Base-by-base conservation (phyloP, 2,113 vertebrate genomes). In the Cheilinus undulatus region DNA sequence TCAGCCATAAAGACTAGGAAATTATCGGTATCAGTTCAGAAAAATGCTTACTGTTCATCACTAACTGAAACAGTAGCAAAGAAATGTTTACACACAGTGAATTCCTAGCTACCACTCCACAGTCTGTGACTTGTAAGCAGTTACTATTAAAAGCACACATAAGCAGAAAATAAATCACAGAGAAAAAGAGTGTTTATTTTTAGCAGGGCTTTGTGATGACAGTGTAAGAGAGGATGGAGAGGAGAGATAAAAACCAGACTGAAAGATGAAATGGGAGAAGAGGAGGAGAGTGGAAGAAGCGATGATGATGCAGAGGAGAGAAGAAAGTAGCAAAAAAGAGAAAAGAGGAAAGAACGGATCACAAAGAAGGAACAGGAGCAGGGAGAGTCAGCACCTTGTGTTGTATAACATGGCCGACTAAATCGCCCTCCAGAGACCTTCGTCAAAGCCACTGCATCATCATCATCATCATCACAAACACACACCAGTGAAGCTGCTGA, bases 371-470 rank as follows among this genome's bases (percentile, higher is more conserved):
- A 1, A 27, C 17, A 15, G 15, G 14, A 34, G 45, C n/a, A n/a
- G 28, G 50, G 23, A 38, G 69, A 53, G 63, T 69, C 54, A 72
- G 69, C 46, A 73, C 71, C 80, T 80, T 60, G 62, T 70, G 62
- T 63, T 82, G 69, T 71, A 53, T 38, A 81, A 84, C 87, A 85
- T 76, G 87, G 75, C 64, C 61, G 80, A 71, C 76, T 73, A 71
- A 86, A 43, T 72, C 23, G 73, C 48, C 83, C 84, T 79, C 82
- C 27, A 30, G 75, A 73, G 80, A 89, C 88, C 73, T 85, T 80
- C 80, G 78, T 72, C 63, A 81, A 82, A 71, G 32, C 30, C 30
- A 51, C 50, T 5, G 50, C 70, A 71, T 69, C 66, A 80, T 76
- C 79, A 77, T 7, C 50, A 4, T 45, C 70, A 71, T 69, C 66